Evolutionary conservation across 2,113 vertebrate species (phyloP).

Genomic region (Ginglymostoma cirratum): DNA sequence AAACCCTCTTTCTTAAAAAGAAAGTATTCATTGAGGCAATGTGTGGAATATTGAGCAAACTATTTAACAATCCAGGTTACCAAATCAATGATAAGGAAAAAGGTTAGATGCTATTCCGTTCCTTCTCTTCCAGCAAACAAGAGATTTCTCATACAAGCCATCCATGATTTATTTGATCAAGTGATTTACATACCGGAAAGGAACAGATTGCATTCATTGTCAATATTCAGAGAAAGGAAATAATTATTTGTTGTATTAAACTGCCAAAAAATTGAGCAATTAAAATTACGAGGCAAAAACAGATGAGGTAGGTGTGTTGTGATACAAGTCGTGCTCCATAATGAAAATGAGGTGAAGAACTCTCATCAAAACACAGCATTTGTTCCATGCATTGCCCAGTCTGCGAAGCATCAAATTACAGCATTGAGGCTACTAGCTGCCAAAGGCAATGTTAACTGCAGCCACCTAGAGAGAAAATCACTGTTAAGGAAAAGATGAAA

Average conservation of each 20-base stretch:
- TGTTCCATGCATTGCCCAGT: conserved; percentile 26
- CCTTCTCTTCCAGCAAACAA: neutral
- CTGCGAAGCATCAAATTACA: neutral
- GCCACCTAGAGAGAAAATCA: conserved; percentile 31
- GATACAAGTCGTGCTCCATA: neutral
- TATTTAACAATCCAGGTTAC: neutral
- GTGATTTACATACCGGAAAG: neutral
- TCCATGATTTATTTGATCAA: neutral
- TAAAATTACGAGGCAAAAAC: neutral
- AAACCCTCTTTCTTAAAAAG: neutral
- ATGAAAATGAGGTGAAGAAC: conserved; percentile 27
- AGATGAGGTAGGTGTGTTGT: conserved; percentile 19
- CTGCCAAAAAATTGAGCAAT: neutral
- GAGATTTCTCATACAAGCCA: neutral
- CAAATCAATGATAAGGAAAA: neutral
- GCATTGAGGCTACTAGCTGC: conserved; percentile 5
- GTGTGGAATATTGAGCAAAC: neutral
- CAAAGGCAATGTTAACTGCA: conserved; percentile 26
- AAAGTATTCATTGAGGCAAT: neutral
- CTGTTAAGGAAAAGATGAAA: conserved; percentile 21
- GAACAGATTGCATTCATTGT: neutral
- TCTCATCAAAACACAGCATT: conserved; percentile 23
- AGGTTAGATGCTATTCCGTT: neutral
- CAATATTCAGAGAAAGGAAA: neutral
- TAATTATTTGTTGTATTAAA: neutral